Base-by-base conservation (phyloP, 1,140 invertebrate species). In the Rhyzopertha dominica region DNA sequence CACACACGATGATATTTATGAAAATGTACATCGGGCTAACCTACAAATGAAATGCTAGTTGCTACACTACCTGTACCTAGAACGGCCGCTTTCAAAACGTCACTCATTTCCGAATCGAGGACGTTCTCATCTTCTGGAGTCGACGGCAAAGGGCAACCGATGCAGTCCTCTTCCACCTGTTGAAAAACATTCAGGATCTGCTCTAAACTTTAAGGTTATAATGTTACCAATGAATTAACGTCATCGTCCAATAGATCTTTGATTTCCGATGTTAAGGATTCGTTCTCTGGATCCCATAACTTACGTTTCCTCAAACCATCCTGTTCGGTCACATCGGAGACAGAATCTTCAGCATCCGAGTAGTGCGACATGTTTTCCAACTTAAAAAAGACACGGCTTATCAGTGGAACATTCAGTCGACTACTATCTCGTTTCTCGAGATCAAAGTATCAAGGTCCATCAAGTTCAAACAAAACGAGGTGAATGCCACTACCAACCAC, bases 51-150 rank as follows among this genome's bases (percentile, higher is more conserved):
- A 51, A 50, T 36, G 40, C 20, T 34, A 28, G 14, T 36, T 48
- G 22, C 54, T 58, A 61, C 55, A 49, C 47, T 61, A 23, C 84
- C 59, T 66, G 58, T 66, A 66, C 64, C 85, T 7, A 88, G 69
- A 26, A 87, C 84, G 23, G 85, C 85, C 50, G 85, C 85, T 64
- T 87, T 87, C 20, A 89, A 65, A 10, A 87, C 85, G 66, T 88
- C 85, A 28, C 82, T 83, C 79, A 89, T 86, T 69, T 88, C 85
- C 46, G 82, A 81, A 68, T 88, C 84, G 38, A 90, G 71, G 25
- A 90, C 73, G 63, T 83, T 81, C 56, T 86, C 84, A 66, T 89
- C 85, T 68, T 88, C 85, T 4, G 87, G 87, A n/a, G 87, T 90
- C 1, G 85, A 87, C 8, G 87, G 87, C 41, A 90, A 63, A 2